Conservation (phyloP, 2,888 invertebrate species). For the Esperia sulphurella region DNA sequence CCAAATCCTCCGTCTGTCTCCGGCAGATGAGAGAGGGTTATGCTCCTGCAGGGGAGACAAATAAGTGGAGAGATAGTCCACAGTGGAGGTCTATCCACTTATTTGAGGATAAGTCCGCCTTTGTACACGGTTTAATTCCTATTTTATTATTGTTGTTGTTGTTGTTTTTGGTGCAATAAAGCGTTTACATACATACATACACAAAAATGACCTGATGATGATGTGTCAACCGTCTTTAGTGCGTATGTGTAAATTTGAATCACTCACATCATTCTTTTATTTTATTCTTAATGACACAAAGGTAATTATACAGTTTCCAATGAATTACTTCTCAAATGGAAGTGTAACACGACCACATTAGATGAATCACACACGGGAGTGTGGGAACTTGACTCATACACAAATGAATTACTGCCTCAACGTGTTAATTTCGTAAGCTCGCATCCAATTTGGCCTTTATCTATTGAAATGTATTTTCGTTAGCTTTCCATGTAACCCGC, state of each 20-base stretch:
- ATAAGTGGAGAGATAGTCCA: too few relatives aligned
- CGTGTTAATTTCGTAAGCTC: slow-evolving; percentile 70
- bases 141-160: too few relatives aligned
- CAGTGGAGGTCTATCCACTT: too few relatives aligned
- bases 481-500: slow-evolving; percentile 45
- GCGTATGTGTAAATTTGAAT: slow-evolving; percentile 35
- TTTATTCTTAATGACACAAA: slow-evolving; percentile 36
- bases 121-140: too few relatives aligned
- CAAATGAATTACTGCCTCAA: slow-evolving; percentile 63
- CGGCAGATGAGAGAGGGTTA: too few relatives aligned
- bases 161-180: too few relatives aligned
- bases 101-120: too few relatives aligned
- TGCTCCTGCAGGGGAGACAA: too few relatives aligned
- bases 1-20: too few relatives aligned
- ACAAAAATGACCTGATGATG: too few relatives aligned
- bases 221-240: too few relatives aligned
- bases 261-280: slow-evolving; percentile 23
- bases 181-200: too few relatives aligned
- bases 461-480: slow-evolving; percentile 77
- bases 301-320: slow-evolving; percentile 42
- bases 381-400: slow-evolving; percentile 54
- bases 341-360: slow-evolving; percentile 57
- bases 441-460: slow-evolving; percentile 65
- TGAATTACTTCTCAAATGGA: slow-evolving; percentile 46
- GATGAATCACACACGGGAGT: slow-evolving; percentile 61